Percentiles rank a stretch among this genome's conserved stretches.
Evolutionary conservation across 2,888 invertebrate species (phyloP).

Genomic region (Tetragonula carbonaria): DNA sequence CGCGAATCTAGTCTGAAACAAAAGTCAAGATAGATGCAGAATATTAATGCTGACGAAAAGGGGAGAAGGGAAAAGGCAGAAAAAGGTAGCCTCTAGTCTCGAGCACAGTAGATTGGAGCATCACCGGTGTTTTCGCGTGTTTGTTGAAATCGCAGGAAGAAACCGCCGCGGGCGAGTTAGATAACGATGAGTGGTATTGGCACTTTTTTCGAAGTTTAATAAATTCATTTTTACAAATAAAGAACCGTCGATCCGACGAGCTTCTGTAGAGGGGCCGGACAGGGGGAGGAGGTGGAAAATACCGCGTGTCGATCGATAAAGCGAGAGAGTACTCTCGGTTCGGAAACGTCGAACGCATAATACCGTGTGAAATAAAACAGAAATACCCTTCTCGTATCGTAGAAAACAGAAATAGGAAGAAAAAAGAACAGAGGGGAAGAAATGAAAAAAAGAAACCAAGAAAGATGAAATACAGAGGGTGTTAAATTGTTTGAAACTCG

Average conservation of each 20-base stretch:
- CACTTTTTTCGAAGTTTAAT: constrained; percentile 36
- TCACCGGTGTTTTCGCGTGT: constrained; percentile 3
- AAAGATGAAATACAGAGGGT: not conserved
- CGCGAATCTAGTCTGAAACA: too few species aligned
- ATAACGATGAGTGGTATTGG: constrained; percentile 31
- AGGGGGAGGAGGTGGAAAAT: not conserved
- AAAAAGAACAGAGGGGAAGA: not conserved
- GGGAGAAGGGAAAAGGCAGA: not conserved
- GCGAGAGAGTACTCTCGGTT: constrained; percentile 7
- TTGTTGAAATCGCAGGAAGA: constrained; percentile 5
- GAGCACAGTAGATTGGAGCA: not conserved
- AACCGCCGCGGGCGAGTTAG: constrained; percentile 4
- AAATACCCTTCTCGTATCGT: not conserved
- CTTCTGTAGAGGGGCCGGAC: not conserved
- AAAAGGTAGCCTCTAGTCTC: not conserved
- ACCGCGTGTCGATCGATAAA: constrained; percentile 21
- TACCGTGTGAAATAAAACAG: constrained; percentile 19
- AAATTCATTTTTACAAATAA: constrained; percentile 34
- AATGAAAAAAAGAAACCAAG: not conserved
- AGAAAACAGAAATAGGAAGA: not conserved
- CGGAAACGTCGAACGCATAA: constrained; percentile 24
- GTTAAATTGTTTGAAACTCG: not conserved
- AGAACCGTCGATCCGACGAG: constrained; percentile 1
- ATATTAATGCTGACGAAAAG: not conserved
- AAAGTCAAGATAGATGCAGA: not conserved